These are phyloP conservation scores for Pangasianodon hypophthalmus DNA, from an alignment of 2,113 vertebrate genomes.

Conservation along the genomic window DNA sequence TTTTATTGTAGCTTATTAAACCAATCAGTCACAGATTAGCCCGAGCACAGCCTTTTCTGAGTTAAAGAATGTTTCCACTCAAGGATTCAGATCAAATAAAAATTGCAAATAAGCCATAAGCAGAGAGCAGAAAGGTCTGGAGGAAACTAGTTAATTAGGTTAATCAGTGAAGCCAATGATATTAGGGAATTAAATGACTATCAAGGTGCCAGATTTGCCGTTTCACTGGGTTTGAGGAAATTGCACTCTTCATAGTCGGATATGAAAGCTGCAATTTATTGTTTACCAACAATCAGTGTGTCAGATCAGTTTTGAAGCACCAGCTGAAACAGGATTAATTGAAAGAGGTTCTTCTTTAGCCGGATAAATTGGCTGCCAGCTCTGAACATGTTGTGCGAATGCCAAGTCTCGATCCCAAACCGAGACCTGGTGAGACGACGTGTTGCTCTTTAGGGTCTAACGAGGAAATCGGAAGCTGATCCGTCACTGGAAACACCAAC, in stretches of 20 bases:
- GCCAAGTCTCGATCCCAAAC: background rate
- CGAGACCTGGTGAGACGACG: background rate
- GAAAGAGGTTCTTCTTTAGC: too few species aligned
- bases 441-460: background rate
- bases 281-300: background rate
- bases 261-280: background rate
- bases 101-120: too few species aligned
- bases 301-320: background rate
- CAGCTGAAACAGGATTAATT: background rate
- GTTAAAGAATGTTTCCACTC: background rate
- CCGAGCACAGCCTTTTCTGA: background rate
- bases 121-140: background rate
- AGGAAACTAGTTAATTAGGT: background rate
- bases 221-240: background rate
- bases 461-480: background rate
- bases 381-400: too few species aligned
- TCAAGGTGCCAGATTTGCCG: background rate
- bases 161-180: background rate
- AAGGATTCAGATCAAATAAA: background rate
- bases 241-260: background rate
- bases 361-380: too few species aligned
- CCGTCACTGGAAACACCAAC: background rate
- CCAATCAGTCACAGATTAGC: background rate
- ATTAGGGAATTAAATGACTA: background rate
- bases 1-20: background rate